A percentile compares a stretch with the other conserved stretches of the same genome.
These are phyloP conservation scores for Listronotus bonariensis DNA, from an alignment of 1,140 invertebrate genomes.

Conservation along the genomic window DNA sequence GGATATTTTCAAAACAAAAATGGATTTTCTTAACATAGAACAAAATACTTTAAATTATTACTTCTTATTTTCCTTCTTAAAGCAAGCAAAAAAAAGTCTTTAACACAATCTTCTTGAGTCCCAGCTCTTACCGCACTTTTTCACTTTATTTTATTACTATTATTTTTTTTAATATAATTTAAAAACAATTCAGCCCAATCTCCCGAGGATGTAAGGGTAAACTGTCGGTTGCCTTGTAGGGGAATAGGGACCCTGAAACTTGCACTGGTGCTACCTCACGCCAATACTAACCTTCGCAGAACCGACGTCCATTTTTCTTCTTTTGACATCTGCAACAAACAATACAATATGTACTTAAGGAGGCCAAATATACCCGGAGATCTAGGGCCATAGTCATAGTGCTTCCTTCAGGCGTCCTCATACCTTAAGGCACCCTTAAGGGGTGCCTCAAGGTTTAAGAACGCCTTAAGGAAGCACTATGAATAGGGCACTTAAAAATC, in stretches of 20 bases:
- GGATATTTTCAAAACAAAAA: too few relatives aligned
- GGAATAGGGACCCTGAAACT: conserved; percentile 46
- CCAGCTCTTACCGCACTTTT: not conserved
- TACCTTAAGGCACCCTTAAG: too few relatives aligned
- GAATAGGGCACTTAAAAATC: too few relatives aligned
- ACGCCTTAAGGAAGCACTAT: too few relatives aligned
- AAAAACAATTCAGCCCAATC: conserved; percentile 54
- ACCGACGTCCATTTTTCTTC: conserved; percentile 76
- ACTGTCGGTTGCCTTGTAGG: conserved; percentile 3
- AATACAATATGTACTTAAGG: not conserved
- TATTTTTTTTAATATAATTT: conserved; percentile 6
- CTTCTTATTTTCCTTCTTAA: too few relatives aligned
- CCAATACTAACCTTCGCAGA: conserved; percentile 77
- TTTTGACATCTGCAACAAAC: conserved; percentile 68
- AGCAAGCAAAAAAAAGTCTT: too few relatives aligned
- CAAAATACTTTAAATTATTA: too few relatives aligned
- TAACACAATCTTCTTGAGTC: not conserved
- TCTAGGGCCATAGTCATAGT: not conserved
- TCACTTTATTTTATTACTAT: conserved; percentile 6
- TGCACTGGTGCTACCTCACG: conserved; percentile 58
- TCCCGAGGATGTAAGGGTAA: conserved; percentile 42
- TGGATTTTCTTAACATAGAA: too few relatives aligned
- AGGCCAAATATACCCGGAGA: not conserved
- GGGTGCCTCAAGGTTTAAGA: too few relatives aligned
- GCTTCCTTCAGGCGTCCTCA: not conserved